Conservation (phyloP, 2,113 vertebrate species). For the Perca schrenkii region DNA sequence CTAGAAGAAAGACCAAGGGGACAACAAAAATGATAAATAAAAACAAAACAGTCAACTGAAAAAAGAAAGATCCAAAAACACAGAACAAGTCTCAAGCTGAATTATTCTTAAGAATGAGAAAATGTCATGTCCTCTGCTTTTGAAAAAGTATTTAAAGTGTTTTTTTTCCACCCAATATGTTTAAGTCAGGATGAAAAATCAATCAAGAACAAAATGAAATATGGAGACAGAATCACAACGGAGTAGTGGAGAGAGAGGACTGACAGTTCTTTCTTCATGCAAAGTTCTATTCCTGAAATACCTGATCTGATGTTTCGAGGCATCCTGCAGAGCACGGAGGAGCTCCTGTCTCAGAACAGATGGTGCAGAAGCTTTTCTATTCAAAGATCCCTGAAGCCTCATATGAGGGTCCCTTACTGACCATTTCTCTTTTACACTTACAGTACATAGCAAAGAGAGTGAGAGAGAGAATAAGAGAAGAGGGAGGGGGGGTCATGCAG, state of each 20-base stretch:
- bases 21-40: neutral
- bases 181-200: neutral
- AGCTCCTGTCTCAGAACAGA: conserved; percentile 13
- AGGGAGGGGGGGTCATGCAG: neutral
- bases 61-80: neutral
- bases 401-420: conserved; percentile 45
- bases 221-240: neutral
- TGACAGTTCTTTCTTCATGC: neutral
- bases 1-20: neutral
- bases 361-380: conserved; percentile 20
- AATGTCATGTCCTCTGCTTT: neutral
- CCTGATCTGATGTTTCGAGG: conserved; percentile 69
- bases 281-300: conserved; percentile 11
- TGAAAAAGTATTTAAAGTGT: neutral
- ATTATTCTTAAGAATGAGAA: neutral
- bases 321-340: conserved; percentile 60
- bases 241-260: neutral
- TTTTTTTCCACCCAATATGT: neutral
- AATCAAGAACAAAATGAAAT: neutral
- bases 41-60: neutral
- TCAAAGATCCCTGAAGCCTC: conserved; percentile 25
- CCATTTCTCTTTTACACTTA: conserved; percentile 46
- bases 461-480: neutral
- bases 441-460: conserved; percentile 40
- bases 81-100: neutral